Conservation (phyloP, 2,113 vertebrate species). For the Pogonocichla stellata region DNA sequence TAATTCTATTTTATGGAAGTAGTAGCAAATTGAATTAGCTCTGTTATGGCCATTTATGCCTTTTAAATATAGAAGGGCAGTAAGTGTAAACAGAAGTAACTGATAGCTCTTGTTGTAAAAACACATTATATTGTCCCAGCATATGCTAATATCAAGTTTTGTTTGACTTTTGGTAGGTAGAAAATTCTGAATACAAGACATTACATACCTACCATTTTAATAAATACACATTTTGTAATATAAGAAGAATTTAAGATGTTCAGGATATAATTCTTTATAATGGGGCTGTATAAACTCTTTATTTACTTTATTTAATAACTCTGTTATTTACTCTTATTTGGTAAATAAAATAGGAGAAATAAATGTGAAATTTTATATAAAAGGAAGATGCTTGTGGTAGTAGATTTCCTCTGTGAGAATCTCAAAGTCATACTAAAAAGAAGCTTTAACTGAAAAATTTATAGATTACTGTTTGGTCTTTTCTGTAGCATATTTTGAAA, state of each 20-base stretch:
- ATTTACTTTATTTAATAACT: not conserved
- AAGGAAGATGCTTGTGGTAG: not conserved
- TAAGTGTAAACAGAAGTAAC: not conserved
- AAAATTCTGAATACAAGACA: not conserved
- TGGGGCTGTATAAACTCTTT: not conserved
- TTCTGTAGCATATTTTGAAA: not conserved
- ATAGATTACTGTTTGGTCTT: not conserved
- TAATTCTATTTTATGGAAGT: not conserved
- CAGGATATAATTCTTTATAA: not conserved
- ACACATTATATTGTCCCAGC: not conserved
- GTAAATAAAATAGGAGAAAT: not conserved
- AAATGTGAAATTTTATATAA: not conserved
- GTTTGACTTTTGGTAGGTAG: not conserved
- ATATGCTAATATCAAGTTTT: not conserved
- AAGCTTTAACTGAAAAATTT: slow-evolving; percentile 4
- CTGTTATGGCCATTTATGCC: not conserved
- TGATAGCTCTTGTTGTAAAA: not conserved
- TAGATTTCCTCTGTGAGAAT: not conserved
- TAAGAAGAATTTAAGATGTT: not conserved
- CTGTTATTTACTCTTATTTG: not conserved
- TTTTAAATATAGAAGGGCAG: not conserved
- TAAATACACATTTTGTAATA: not conserved
- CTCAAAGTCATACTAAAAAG: not conserved
- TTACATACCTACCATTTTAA: not conserved
- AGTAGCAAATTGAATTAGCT: not conserved